Evolutionary conservation across 2,113 vertebrate species (phyloP), one percentile per base, ranked within the genome.

Genomic region (Copsychus sechellarum): DNA sequence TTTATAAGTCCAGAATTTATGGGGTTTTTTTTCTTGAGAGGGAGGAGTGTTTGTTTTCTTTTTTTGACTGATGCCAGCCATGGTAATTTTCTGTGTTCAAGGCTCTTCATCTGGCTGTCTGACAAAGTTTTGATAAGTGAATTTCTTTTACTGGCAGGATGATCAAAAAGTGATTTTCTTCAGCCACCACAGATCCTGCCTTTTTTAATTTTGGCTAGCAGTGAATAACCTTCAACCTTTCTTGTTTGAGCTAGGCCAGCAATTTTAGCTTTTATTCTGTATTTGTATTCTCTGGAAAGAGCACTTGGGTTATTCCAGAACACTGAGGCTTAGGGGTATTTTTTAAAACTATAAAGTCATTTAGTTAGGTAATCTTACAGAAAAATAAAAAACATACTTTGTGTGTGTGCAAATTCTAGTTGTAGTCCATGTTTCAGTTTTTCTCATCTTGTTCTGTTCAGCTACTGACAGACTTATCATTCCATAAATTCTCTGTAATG

Each of bases 221-320:
- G 11, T 36, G 47, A 79, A 81, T 81, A 73, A 73, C 65, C 31
- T 84, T 50, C 51, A 65, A 36, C 28, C 60, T 87, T 92, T 81
- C 51, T 76, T 81, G 13, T 79, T 76, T 82, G n/a, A 62, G 29
- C 51, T 48, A 50, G 74, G 28, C 56, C 70, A 90, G 56, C 17
- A 71, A 25, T 70, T 86, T 79, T n/a, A 66, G 23, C 64, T 86
- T 89, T 53, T n/a, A n/a, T n/a, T n/a, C n/a, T n/a, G n/a, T n/a
- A n/a, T n/a, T n/a, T 56, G 34, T 76, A 10, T 50, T 89, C 50
- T 73, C 67, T 93, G 54, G 42, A 70, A 78, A 43, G 73, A 65
- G 14, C 5, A 18, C 36, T 57, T 90, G 42, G 26, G 40, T 87
- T 73, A 85, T 53, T 81, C n/a, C 28, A 79, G 42, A 79, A 22